Conservation (phyloP, 2,888 invertebrate genomes). For the Lasioglossum pauxillum region DNA sequence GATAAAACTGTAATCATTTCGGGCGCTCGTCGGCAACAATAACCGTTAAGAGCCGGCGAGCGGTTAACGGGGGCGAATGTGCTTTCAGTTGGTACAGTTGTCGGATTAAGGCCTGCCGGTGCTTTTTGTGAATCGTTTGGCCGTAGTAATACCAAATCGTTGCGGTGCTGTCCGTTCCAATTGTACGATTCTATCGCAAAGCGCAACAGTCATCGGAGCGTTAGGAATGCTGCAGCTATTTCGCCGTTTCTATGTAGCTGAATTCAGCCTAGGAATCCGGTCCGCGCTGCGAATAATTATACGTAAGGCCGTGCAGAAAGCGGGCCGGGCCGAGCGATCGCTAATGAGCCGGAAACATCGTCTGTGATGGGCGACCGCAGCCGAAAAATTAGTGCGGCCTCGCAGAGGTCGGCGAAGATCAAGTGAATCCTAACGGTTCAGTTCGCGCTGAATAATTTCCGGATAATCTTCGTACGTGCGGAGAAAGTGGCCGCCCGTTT, state of each 20-base stretch:
- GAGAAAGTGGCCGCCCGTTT: conserved; percentile 71
- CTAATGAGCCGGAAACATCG: neutral
- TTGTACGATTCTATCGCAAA: neutral
- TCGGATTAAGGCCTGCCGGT: conserved; percentile 3
- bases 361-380: neutral
- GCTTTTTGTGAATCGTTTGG: neutral
- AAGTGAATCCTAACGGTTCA: conserved; percentile 80
- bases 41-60: neutral
- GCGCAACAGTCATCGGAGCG: conserved; percentile 16
- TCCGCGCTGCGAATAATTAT: conserved; percentile 5
- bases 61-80: conserved; percentile 6
- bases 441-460: conserved; percentile 77
- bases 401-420: conserved; percentile 59
- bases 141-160: conserved; percentile 7
- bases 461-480: conserved; percentile 75
- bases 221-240: conserved; percentile 25
- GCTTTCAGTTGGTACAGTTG: conserved; percentile 1
- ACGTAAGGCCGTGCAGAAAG: neutral
- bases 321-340: neutral
- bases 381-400: neutral
- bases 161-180: neutral
- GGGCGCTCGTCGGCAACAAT: neutral
- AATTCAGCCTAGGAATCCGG: neutral
- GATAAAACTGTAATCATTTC: neutral
- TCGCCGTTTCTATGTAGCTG: neutral